Conservation (phyloP, 2,888 invertebrate species). For the Podotricha telesiphe region DNA sequence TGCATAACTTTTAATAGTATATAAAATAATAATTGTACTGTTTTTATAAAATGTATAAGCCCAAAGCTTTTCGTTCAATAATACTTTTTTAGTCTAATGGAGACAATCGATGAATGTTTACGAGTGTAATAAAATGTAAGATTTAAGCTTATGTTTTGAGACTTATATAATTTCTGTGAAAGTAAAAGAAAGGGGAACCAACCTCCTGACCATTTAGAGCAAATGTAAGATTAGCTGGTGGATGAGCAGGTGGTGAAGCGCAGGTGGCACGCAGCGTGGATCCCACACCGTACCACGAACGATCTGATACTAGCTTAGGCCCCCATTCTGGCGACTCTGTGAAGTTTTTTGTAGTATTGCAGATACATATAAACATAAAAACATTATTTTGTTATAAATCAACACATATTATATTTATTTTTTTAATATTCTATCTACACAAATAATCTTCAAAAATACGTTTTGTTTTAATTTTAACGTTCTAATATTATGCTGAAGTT, state of each 20-base stretch:
- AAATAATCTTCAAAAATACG: not conserved
- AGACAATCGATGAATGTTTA: too few relatives aligned
- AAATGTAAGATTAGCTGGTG: constrained; percentile 88
- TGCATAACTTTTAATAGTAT: too few relatives aligned
- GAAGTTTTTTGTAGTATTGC: not conserved
- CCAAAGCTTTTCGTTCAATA: too few relatives aligned
- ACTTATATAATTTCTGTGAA: not conserved
- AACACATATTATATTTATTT: not conserved
- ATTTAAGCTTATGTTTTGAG: not conserved
- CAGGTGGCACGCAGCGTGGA: constrained; percentile 88
- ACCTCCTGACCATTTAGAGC: constrained; percentile 86
- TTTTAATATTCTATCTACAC: not conserved
- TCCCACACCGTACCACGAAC: constrained; percentile 87
- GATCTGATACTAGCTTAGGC: constrained; percentile 86
- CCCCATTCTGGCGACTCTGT: constrained; percentile 87
- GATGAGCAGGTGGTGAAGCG: constrained; percentile 86
- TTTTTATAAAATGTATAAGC: too few relatives aligned
- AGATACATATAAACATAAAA: not conserved
- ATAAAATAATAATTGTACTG: too few relatives aligned
- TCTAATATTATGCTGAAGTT: constrained; percentile 22
- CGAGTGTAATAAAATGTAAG: not conserved
- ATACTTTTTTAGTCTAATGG: too few relatives aligned
- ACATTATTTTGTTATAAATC: too few relatives aligned
- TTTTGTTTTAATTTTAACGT: constrained; percentile 15
- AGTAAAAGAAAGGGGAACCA: constrained; percentile 13